Evolutionary conservation across 1,140 invertebrate species (phyloP).

Genomic region (Drosophila repletoides): DNA sequence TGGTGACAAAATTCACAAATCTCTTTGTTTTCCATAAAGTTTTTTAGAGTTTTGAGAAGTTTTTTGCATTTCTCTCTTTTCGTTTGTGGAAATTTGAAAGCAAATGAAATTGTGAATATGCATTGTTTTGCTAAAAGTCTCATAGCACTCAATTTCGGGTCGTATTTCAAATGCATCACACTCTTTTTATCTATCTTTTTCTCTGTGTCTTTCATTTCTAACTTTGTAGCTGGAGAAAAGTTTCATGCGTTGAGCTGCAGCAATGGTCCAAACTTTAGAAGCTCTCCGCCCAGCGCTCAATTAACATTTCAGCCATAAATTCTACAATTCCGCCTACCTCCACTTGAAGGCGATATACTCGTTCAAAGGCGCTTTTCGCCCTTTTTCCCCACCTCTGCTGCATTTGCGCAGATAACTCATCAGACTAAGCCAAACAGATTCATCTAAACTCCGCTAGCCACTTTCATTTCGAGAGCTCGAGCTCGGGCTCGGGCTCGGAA

Average conservation of each 20-base stretch:
- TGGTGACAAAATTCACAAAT: too few relatives aligned
- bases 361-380: not conserved
- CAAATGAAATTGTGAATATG: conserved; percentile 12
- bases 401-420: conserved; percentile 77
- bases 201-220: not conserved
- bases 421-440: conserved; percentile 80
- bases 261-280: conserved; percentile 35
- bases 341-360: not conserved
- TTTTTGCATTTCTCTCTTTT: not conserved
- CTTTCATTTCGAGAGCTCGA: conserved; percentile 57
- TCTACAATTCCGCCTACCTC: conserved; percentile 42
- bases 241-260: conserved; percentile 28
- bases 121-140: conserved; percentile 4
- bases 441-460: conserved; percentile 78
- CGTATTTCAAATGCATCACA: not conserved
- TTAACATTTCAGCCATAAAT: conserved; percentile 76
- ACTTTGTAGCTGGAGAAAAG: conserved; percentile 18
- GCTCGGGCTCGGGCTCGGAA: not conserved
- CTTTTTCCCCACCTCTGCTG: conserved; percentile 24
- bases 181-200: not conserved
- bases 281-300: conserved; percentile 56
- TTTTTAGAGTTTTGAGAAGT: not conserved
- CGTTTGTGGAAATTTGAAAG: not conserved
- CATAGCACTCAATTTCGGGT: not conserved
- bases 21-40: too few relatives aligned